Conservation (phyloP, 2,888 invertebrate species). For the Desoria tigrina region DNA sequence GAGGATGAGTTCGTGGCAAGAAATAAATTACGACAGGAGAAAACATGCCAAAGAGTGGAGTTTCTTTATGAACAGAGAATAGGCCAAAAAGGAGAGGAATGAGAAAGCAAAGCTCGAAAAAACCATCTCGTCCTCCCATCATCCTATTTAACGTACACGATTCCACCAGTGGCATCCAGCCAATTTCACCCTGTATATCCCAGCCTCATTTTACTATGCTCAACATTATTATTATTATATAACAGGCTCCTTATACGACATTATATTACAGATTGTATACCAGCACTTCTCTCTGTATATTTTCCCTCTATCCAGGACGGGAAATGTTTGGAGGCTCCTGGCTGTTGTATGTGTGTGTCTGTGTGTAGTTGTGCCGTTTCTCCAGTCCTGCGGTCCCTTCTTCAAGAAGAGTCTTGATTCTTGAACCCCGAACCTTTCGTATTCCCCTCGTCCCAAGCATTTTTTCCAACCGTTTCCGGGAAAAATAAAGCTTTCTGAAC, state of each 20-base stretch:
- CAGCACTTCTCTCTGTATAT: background rate
- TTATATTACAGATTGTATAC: background rate
- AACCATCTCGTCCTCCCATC: slow-evolving; percentile 8
- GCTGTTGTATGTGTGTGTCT: too few species aligned
- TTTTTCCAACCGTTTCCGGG: slow-evolving; percentile 9
- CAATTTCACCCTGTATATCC: slow-evolving; percentile 7
- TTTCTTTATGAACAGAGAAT: slow-evolving; percentile 11
- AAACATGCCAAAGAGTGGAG: slow-evolving; percentile 16
- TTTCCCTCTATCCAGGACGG: background rate
- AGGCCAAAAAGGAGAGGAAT: slow-evolving; percentile 4
- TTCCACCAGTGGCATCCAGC: slow-evolving; percentile 13
- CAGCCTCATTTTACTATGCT: background rate
- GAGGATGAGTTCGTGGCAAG: slow-evolving; percentile 13
- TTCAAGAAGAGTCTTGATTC: background rate
- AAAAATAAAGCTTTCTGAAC: slow-evolving; percentile 7
- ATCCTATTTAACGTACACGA: slow-evolving; percentile 14
- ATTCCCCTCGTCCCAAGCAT: background rate
- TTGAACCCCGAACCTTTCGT: background rate
- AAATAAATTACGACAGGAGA: slow-evolving; percentile 18
- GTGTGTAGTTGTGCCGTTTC: background rate
- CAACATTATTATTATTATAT: background rate
- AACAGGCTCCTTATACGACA: background rate
- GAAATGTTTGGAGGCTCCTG: background rate
- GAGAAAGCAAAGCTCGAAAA: slow-evolving; percentile 15
- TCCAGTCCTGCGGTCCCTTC: background rate